Conservation (phyloP, 2,113 vertebrate genomes). For the Puntigrus tetrazona region DNA sequence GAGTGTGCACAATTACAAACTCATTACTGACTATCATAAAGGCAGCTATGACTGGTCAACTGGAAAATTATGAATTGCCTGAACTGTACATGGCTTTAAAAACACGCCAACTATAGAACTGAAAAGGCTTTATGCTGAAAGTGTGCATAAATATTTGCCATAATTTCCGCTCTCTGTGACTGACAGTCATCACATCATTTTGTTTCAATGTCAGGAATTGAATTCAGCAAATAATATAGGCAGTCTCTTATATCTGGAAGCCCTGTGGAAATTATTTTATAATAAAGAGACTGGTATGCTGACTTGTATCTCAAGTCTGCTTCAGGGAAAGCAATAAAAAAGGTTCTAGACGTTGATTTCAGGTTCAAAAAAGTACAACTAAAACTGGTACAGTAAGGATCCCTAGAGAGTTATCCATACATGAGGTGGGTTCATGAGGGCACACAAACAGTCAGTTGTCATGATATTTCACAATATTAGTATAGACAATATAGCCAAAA, state of each 20-base stretch:
- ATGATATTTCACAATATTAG: background rate
- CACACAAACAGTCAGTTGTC: background rate
- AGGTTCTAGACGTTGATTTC: background rate
- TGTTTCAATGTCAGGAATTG: slow-evolving; percentile 6
- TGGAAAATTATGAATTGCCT: background rate
- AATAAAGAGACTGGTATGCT: background rate
- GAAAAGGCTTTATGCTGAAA: background rate
- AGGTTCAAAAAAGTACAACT: background rate
- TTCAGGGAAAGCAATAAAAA: background rate
- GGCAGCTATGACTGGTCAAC: background rate
- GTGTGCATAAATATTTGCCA: background rate
- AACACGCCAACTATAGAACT: background rate
- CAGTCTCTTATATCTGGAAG: background rate
- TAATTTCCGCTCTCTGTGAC: background rate
- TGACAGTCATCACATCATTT: background rate
- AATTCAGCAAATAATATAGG: slow-evolving; percentile 3
- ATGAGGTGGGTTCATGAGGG: background rate
- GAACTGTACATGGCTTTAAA: background rate
- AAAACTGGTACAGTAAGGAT: background rate
- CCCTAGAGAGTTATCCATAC: background rate
- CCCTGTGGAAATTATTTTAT: background rate
- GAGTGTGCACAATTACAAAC: background rate
- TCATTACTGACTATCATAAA: background rate
- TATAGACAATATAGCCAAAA: background rate
- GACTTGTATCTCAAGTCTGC: background rate